Percentiles rank a stretch among this genome's conserved stretches.
Conservation (phyloP, 2,797 vertebrate genomes). For the Novumbra hubbsi region DNA sequence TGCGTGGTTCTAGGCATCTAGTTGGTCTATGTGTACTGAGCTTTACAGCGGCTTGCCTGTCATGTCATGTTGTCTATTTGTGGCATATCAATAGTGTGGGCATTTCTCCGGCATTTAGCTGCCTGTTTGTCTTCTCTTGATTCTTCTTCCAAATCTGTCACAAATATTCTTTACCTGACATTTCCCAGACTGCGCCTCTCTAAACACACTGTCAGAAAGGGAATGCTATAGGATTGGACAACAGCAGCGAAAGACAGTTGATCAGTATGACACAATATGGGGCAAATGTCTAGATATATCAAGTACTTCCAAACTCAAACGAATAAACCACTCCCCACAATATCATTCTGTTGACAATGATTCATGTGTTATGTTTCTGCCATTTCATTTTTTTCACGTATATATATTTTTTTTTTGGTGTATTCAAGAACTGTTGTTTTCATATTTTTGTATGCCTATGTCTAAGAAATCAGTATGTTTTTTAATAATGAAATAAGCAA, state of each 20-base stretch:
- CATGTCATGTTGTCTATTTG: slow-evolving; percentile 54
- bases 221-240: no score
- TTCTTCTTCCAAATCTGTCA: slow-evolving; percentile 77
- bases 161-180: slow-evolving; percentile 74
- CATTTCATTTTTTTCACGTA: slow-evolving; percentile 52
- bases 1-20: slow-evolving; percentile 68
- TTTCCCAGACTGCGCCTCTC: slow-evolving; percentile 68
- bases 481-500: no score
- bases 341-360: not conserved
- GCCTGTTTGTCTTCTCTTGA: slow-evolving; percentile 77
- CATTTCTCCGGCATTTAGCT: slow-evolving; percentile 75
- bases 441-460: no score
- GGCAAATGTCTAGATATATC: not conserved
- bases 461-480: no score
- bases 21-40: slow-evolving; percentile 74
- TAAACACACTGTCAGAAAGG: slow-evolving; percentile 66
- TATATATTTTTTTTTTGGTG: slow-evolving; percentile 57
- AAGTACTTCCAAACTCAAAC: not conserved
- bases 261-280: not conserved
- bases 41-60: slow-evolving; percentile 76
- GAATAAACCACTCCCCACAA: not conserved
- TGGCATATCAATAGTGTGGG: slow-evolving; percentile 41
- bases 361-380: not conserved
- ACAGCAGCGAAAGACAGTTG: not conserved
- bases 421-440: slow-evolving; percentile 28